Percentiles rank a stretch among this genome's conserved stretches.
Evolutionary conservation across 2,797 vertebrate species (phyloP).

Genomic region (Neosilurus mollespiculum): DNA sequence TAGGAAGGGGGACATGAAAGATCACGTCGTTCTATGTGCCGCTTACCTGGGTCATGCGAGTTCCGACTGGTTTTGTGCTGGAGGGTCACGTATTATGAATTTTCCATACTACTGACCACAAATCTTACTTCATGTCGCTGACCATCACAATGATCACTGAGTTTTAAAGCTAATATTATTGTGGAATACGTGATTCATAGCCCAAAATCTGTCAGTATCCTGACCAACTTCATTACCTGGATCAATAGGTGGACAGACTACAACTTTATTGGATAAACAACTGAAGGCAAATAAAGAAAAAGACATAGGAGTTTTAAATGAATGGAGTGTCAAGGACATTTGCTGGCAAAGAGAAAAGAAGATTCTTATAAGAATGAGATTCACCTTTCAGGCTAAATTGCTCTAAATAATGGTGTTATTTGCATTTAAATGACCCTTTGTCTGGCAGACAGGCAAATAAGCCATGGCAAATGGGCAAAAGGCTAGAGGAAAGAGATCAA

Average conservation of each 20-base stretch:
- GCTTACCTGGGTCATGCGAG: too few species aligned
- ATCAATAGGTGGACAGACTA: neutral
- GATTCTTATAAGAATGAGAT: neutral
- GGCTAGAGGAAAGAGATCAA: neutral
- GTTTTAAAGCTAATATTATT: neutral
- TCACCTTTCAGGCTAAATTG: neutral
- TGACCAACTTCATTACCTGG: neutral
- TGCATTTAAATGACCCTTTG: slow-evolving; percentile 39
- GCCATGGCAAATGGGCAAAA: slow-evolving; percentile 3
- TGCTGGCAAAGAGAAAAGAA: neutral
- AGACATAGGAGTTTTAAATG: neutral
- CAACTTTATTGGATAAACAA: slow-evolving; percentile 2
- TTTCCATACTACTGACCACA: neutral
- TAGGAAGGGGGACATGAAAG: too few species aligned
- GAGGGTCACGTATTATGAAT: neutral
- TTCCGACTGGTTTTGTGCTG: too few species aligned
- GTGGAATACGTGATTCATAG: neutral
- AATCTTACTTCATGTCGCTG: neutral
- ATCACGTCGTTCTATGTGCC: too few species aligned
- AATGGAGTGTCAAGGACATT: neutral
- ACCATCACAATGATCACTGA: neutral
- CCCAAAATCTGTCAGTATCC: neutral
- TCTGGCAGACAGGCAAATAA: slow-evolving; percentile 20
- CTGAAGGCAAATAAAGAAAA: neutral
- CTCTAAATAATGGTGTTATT: slow-evolving; percentile 2